Conservation (phyloP, 2,888 invertebrate genomes). For the Tipula unca region DNA sequence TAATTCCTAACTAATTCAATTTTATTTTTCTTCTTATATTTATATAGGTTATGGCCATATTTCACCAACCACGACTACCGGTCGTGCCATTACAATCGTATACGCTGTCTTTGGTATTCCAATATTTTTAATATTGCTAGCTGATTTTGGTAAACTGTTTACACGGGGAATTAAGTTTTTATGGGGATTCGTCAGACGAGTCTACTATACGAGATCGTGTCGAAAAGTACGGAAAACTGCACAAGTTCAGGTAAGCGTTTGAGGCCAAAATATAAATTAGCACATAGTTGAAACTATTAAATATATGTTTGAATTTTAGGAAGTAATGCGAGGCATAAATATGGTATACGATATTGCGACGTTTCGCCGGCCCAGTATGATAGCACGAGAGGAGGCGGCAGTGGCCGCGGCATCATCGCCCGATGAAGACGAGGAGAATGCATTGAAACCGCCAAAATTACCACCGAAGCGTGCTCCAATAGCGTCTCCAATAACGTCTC, state of each 20-base stretch:
- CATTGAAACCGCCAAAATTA: slow-evolving; percentile 25
- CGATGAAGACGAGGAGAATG: slow-evolving; percentile 31
- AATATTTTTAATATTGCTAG: slow-evolving; percentile 84
- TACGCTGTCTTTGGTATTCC: slow-evolving; percentile 96
- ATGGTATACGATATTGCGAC: slow-evolving; percentile 72
- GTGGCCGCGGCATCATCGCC: slow-evolving; percentile 21
- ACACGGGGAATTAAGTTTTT: slow-evolving; percentile 83
- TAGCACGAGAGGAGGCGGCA: slow-evolving; percentile 32
- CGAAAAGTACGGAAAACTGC: slow-evolving; percentile 64
- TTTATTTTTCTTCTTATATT: neutral
- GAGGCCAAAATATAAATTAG: neutral
- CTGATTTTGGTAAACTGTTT: slow-evolving; percentile 91
- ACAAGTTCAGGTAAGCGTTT: slow-evolving; percentile 58
- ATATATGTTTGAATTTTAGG: slow-evolving; percentile 45
- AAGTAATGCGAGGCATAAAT: slow-evolving; percentile 76
- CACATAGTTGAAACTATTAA: neutral
- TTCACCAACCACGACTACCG: slow-evolving; percentile 79
- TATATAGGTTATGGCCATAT: slow-evolving; percentile 90
- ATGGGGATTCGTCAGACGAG: slow-evolving; percentile 75
- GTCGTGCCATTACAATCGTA: slow-evolving; percentile 78
- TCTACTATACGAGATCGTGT: slow-evolving; percentile 82
- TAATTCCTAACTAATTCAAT: too few species aligned
- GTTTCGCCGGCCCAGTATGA: slow-evolving; percentile 60
- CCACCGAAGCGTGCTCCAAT: slow-evolving; percentile 33
- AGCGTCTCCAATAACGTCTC: slow-evolving; percentile 26